These are phyloP conservation scores for Sorex araneus DNA, from an alignment of 2,113 vertebrate genomes.

Conservation along the genomic window DNA sequence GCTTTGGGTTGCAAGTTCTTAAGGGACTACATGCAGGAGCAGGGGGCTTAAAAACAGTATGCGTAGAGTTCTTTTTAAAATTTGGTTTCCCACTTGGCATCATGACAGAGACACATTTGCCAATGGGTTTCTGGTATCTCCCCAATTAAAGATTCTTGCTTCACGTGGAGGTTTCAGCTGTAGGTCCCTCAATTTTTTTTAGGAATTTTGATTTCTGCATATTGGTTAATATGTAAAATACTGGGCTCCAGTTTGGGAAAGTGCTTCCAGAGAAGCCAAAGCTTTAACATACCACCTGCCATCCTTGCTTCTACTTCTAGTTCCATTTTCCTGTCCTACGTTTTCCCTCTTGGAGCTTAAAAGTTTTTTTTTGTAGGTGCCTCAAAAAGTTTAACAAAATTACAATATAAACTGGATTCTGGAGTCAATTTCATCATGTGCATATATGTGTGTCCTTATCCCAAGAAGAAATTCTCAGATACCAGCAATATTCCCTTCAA, in stretches of 20 bases:
- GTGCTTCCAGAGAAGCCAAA: background rate
- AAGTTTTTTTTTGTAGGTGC: background rate
- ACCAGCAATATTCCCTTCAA: background rate
- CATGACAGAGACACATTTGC: background rate
- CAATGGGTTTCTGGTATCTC: background rate
- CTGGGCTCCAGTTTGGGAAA: background rate
- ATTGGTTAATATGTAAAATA: background rate
- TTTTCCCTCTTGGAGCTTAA: background rate
- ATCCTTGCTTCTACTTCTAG: background rate
- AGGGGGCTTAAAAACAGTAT: background rate
- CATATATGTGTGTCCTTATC: background rate
- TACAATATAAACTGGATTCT: background rate
- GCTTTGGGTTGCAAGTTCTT: background rate
- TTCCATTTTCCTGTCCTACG: background rate
- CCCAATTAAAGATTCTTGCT: background rate
- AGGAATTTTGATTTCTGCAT: background rate
- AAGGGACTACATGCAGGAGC: background rate
- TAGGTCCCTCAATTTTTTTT: background rate
- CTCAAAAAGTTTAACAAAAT: background rate
- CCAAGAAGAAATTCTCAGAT: background rate
- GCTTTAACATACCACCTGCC: constrained; percentile 4
- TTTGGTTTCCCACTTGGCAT: background rate
- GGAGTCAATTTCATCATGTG: background rate
- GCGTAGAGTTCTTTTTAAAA: background rate
- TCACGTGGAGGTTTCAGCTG: background rate